These are phyloP conservation scores for Scatophagus argus DNA, from an alignment of 2,113 vertebrate genomes.

Conservation along the genomic window DNA sequence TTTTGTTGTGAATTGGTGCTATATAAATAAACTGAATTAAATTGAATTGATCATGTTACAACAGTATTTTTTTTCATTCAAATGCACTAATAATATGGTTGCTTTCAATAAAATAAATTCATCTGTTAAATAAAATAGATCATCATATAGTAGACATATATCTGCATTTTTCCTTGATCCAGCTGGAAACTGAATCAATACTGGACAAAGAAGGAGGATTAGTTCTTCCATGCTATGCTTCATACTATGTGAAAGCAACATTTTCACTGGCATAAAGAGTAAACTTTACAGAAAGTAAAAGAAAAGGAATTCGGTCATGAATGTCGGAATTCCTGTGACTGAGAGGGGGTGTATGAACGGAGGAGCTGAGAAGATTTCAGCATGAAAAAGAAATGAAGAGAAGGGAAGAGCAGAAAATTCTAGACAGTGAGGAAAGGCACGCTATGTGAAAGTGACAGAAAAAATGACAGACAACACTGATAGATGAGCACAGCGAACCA, in stretches of 20 bases:
- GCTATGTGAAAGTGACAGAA: conserved; percentile 15
- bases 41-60: no score
- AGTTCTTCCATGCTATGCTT: background rate
- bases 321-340: background rate
- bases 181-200: background rate
- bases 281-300: no score
- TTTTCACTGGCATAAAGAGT: background rate
- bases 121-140: no score
- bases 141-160: no score
- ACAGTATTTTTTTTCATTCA: no score
- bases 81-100: no score
- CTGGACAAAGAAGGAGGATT: background rate
- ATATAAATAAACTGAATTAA: no score
- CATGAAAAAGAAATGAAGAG: conserved; percentile 18
- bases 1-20: no score
- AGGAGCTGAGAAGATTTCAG: conserved; percentile 9
- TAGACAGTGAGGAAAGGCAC: conserved; percentile 3
- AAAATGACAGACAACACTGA: conserved; percentile 22
- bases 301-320: conserved; percentile 7
- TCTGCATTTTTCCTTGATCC: background rate
- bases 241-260: background rate
- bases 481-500: conserved; percentile 22
- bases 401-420: conserved; percentile 17
- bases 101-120: no score
- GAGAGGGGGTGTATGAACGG: background rate